Conservation (phyloP, 2,797 vertebrate genomes). For the Ataeniobius toweri region DNA sequence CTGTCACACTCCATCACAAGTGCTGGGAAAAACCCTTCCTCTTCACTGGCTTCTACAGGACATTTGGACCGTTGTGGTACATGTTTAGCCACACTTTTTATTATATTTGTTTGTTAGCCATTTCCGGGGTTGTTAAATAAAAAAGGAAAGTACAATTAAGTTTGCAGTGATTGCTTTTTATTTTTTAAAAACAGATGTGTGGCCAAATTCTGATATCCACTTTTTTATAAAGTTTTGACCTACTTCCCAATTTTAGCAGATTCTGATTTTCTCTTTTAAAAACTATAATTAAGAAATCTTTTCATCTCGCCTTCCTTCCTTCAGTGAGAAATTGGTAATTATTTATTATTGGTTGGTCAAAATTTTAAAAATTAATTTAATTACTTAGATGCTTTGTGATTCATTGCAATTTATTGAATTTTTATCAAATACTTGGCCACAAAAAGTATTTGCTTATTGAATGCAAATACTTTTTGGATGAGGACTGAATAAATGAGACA, state of each 20-base stretch:
- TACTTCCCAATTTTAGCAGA: background rate
- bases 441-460: background rate
- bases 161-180: background rate
- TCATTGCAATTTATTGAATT: background rate
- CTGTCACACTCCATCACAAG: conserved; percentile 37
- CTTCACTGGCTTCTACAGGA: conserved; percentile 12
- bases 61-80: background rate
- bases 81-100: background rate
- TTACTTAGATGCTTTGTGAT: too few relatives aligned
- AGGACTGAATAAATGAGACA: background rate
- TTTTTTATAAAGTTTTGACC: background rate
- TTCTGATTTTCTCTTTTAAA: background rate
- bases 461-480: background rate
- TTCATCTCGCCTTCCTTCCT: background rate
- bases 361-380: too few relatives aligned
- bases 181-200: background rate
- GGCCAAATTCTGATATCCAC: background rate
- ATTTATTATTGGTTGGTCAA: background rate
- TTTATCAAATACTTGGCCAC: background rate
- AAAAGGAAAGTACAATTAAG: background rate
- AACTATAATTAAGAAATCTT: background rate
- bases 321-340: too few relatives aligned
- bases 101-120: background rate
- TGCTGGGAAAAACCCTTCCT: conserved; percentile 23
- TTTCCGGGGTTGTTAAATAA: background rate